Conservation (phyloP, 2,797 vertebrate genomes). For the Brachyrhaphis roseni region DNA sequence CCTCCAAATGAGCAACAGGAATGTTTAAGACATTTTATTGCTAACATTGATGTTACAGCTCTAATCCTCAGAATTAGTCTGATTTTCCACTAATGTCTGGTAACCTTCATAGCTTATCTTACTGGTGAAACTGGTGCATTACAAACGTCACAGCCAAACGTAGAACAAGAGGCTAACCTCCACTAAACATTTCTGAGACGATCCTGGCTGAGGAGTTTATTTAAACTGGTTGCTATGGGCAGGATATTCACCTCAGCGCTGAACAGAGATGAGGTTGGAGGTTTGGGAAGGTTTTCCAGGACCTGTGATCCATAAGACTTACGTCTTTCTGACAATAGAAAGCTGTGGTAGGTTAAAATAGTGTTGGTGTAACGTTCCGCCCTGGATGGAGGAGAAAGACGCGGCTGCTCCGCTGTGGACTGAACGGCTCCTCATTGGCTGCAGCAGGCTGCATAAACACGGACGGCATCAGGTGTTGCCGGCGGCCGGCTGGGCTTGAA, state of each 20-base stretch:
- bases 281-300: neutral
- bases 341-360: neutral
- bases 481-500: constrained; percentile 32
- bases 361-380: neutral
- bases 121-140: neutral
- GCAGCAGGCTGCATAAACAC: constrained; percentile 14
- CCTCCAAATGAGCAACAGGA: neutral
- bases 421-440: constrained; percentile 29
- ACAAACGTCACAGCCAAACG: neutral
- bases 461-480: constrained; percentile 22
- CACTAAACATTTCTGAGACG: neutral
- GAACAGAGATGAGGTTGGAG: neutral
- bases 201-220: neutral
- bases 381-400: neutral
- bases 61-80: neutral
- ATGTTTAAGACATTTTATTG: neutral
- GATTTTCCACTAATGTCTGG: too few relatives aligned
- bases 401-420: neutral
- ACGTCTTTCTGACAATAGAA: neutral
- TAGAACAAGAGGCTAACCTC: too few relatives aligned
- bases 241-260: neutral
- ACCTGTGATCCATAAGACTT: neutral
- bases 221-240: neutral
- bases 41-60: too few relatives aligned
- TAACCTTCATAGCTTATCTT: neutral